Base-by-base conservation (phyloP, 2,797 vertebrate species). In the Coilia nasus region DNA sequence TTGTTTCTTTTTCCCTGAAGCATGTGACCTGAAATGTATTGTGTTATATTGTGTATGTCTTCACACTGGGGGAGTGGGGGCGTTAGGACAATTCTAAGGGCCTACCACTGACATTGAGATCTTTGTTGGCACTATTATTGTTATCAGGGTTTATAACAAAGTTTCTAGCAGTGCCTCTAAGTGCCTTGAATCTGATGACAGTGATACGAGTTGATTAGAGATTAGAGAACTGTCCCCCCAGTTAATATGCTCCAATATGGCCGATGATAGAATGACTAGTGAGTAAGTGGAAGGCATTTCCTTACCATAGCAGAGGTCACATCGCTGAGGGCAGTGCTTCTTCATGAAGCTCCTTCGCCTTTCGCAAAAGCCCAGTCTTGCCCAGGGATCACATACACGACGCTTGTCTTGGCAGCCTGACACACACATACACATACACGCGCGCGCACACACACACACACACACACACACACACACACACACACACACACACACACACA, bases 331-430 rank as follows among this genome's bases (percentile, higher is more conserved):
- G 90, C 96, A 97, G 89, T 96, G 93, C 87, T 94, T 96, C 87
- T 91, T 95, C 96, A 96, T 96, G 90, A 96, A 96, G n/a, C 85
- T 92, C 87, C 87, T 94, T 85, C 93, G 94, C 47, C 92, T 91
- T 85, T 94, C 92, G 9, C 96, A 97, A 90, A 96, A 95, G 9
- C 95, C 95, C 1, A 96, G 92, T 2, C 93, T 92, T 56, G 96
- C 95, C 96, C 96, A 96, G 0, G 94, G 91, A 3, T 94, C 94
- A 85, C 96, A 97, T 41, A 95, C 94, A 0, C 93, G 90, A 90
- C 94, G 95, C 91, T 96, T 96, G 88, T 96, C 95, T 86, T 93
- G 50, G 81, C 96, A 96, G 0, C 96, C 96, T 97, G 86, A 84
- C 78, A 87, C 67, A 81, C 82, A 85, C 9, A 54, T 7, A 62